Evolutionary conservation across 1,140 invertebrate genomes (phyloP).

Genomic region (Drosophila arizonae): DNA sequence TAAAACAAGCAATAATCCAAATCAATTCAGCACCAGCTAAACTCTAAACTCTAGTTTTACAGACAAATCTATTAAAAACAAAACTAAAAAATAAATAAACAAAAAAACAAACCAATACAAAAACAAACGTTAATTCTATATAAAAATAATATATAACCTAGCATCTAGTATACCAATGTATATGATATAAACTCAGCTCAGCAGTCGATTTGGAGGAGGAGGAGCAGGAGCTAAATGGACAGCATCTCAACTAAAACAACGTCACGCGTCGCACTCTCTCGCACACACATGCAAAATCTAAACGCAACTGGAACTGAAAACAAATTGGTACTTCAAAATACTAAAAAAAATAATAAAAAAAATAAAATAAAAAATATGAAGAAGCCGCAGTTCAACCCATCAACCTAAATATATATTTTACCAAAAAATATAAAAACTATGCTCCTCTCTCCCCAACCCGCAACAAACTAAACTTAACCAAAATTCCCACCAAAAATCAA

Average conservation of each 20-base stretch:
- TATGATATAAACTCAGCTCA: constrained; percentile 35
- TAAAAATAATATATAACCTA: constrained; percentile 44
- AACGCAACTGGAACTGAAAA: constrained; percentile 38
- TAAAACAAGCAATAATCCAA: background rate
- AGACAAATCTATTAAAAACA: constrained; percentile 1
- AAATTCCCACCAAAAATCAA: constrained; percentile 48
- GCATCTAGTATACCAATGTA: constrained; percentile 38
- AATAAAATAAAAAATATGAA: background rate
- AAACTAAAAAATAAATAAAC: constrained; percentile 6
- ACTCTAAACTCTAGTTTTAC: constrained; percentile 21
- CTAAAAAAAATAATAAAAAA: background rate
- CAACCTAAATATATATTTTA: background rate
- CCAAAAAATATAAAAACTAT: constrained; percentile 40
- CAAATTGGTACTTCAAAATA: constrained; percentile 42
- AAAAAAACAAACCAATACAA: background rate
- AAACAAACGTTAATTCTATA: constrained; percentile 32
- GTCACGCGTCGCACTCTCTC: constrained; percentile 15
- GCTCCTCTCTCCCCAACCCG: constrained; percentile 58
- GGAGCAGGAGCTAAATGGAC: constrained; percentile 48
- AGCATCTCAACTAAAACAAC: constrained; percentile 46
- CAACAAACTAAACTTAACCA: constrained; percentile 49
- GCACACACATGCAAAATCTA: constrained; percentile 16
- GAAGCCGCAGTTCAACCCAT: constrained; percentile 24
- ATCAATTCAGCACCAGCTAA: constrained; percentile 28
- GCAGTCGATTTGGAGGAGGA: constrained; percentile 37